phyloP scores from a whole-genome alignment of 2,888 invertebrate genomes.

The Deladenus siricidicola region DNA sequence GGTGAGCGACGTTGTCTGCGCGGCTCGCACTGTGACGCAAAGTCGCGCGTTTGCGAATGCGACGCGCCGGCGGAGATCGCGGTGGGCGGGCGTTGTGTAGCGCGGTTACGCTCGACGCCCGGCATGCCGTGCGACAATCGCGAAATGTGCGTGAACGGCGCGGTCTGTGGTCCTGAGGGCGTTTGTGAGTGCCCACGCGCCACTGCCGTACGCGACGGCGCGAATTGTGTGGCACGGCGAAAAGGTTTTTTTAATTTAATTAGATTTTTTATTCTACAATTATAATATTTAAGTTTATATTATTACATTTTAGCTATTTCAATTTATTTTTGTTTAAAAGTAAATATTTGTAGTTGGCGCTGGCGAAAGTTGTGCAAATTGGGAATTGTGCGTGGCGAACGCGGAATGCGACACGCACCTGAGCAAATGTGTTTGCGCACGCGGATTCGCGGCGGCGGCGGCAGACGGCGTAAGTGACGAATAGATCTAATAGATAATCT shows the following conservation, averaged over 20 bases:
- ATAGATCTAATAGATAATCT: too few relatives aligned
- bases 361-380: slow-evolving; percentile 36
- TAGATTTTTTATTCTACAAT: slow-evolving; percentile 4
- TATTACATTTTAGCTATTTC: neutral
- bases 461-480: neutral
- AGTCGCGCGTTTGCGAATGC: slow-evolving; percentile 37
- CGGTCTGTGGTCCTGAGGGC: slow-evolving; percentile 30
- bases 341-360: slow-evolving; percentile 23
- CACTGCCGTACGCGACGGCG: neutral
- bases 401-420: slow-evolving; percentile 32
- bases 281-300: neutral
- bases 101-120: slow-evolving; percentile 42
- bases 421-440: slow-evolving; percentile 30
- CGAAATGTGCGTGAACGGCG: slow-evolving; percentile 29
- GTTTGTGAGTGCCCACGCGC: slow-evolving; percentile 33
- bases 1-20: slow-evolving; percentile 37
- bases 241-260: neutral
- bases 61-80: slow-evolving; percentile 33
- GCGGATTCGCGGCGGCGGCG: neutral
- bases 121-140: slow-evolving; percentile 45
- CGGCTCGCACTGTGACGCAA: slow-evolving; percentile 32
- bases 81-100: slow-evolving; percentile 32
- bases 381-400: slow-evolving; percentile 30
- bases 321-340: neutral
- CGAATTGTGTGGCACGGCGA: neutral